phyloP scores from a whole-genome alignment of 2,888 invertebrate species.

The Morpho helenor region DNA sequence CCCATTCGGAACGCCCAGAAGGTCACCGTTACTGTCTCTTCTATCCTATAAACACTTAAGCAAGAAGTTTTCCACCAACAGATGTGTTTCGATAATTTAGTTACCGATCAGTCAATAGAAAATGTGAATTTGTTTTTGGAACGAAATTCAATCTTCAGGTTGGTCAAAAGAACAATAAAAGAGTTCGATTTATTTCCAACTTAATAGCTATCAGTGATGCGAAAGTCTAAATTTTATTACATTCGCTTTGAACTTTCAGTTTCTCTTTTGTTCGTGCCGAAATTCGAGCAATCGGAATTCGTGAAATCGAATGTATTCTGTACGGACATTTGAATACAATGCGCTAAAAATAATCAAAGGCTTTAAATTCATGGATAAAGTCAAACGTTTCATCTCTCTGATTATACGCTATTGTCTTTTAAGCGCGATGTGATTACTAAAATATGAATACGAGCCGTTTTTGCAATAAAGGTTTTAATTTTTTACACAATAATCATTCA shows the following conservation, averaged over 20 bases:
- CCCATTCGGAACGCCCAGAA: too few relatives aligned
- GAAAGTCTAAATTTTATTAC: constrained; percentile 6
- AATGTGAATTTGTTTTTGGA: too few relatives aligned
- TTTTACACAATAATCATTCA: too few relatives aligned
- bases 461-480: too few relatives aligned
- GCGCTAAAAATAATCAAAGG: constrained; percentile 19
- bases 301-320: constrained; percentile 31
- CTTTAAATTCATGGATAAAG: constrained; percentile 7
- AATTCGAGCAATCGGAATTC: constrained; percentile 25
- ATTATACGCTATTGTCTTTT: constrained; percentile 1
- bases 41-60: too few relatives aligned
- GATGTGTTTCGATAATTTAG: too few relatives aligned
- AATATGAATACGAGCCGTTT: background rate
- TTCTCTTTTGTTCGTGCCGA: constrained; percentile 22
- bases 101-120: too few relatives aligned
- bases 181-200: background rate
- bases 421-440: background rate
- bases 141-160: too few relatives aligned
- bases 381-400: constrained; percentile 3
- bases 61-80: too few relatives aligned
- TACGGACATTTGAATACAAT: constrained; percentile 20
- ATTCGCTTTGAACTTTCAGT: constrained; percentile 12
- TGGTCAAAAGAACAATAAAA: background rate
- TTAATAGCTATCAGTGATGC: constrained; percentile 1
- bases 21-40: too few relatives aligned